These are phyloP conservation scores for Cavia aperea DNA, from an alignment of 2,113 vertebrate species.

Conservation along the genomic window DNA sequence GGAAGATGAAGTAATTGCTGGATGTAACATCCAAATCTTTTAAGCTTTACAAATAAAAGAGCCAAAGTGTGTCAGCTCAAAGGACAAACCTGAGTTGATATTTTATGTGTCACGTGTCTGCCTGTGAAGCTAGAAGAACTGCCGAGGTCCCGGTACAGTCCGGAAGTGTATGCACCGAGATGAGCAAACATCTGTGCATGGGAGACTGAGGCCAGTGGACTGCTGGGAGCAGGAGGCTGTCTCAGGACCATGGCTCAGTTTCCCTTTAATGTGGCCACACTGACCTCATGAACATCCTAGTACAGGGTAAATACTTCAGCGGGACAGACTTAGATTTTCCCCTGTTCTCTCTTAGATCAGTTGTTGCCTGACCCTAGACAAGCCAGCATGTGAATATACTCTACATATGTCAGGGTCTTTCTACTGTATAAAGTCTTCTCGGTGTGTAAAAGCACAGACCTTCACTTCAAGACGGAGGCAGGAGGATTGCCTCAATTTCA, in stretches of 20 bases:
- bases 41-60: background rate
- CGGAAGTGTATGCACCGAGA: too few species aligned
- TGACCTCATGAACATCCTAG: too few species aligned
- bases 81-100: background rate
- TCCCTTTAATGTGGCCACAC: too few species aligned
- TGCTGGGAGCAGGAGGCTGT: too few species aligned
- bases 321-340: background rate
- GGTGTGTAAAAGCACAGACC: background rate
- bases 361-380: background rate
- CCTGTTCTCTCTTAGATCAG: background rate
- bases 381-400: background rate
- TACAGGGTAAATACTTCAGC: background rate
- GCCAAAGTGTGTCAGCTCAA: background rate
- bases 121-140: background rate
- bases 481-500: too few species aligned
- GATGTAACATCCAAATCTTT: background rate
- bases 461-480: background rate
- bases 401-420: background rate
- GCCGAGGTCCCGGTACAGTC: background rate
- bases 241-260: too few species aligned
- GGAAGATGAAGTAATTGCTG: background rate
- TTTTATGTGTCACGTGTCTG: background rate
- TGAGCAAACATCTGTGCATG: too few species aligned
- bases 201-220: too few species aligned
- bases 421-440: background rate